phyloP scores from a whole-genome alignment of 2,888 invertebrate species.

The Scrobipalpa costella region DNA sequence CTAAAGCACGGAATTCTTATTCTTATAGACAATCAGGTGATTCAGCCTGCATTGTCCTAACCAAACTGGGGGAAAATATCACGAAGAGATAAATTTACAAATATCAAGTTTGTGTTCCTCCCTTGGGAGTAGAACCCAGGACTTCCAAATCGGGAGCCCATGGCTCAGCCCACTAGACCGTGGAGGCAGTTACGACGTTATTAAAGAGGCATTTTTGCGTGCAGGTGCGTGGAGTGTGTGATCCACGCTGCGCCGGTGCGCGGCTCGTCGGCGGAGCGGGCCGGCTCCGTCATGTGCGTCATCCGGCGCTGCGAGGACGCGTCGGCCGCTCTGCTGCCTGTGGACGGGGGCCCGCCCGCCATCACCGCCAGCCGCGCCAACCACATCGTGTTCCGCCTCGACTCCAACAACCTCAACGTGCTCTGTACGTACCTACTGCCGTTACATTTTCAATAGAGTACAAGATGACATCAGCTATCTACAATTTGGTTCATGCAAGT shows the following conservation, averaged over 20 bases:
- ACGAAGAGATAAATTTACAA: too few relatives aligned
- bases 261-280: slow-evolving; percentile 79
- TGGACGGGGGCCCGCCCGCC: slow-evolving; percentile 79
- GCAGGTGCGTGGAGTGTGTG: slow-evolving; percentile 86
- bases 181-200: too few relatives aligned
- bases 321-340: slow-evolving; percentile 78
- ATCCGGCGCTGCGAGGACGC: slow-evolving; percentile 83
- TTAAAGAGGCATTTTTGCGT: too few relatives aligned
- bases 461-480: neutral
- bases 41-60: too few relatives aligned
- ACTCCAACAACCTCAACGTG: slow-evolving; percentile 90
- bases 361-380: slow-evolving; percentile 87
- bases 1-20: too few relatives aligned
- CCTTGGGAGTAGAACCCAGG: too few relatives aligned
- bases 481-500: too few relatives aligned
- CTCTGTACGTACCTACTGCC: slow-evolving; percentile 80
- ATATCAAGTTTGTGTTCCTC: too few relatives aligned
- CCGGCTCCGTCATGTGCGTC: slow-evolving; percentile 82
- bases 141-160: too few relatives aligned
- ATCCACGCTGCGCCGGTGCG: slow-evolving; percentile 84
- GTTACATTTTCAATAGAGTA: neutral
- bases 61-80: too few relatives aligned
- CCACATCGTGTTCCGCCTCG: slow-evolving; percentile 95
- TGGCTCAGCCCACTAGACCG: too few relatives aligned
- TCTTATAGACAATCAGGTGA: too few relatives aligned